Percentiles rank a stretch among this genome's conserved stretches.
Conservation (phyloP, 2,113 vertebrate species). For the Okapia johnstoni region DNA sequence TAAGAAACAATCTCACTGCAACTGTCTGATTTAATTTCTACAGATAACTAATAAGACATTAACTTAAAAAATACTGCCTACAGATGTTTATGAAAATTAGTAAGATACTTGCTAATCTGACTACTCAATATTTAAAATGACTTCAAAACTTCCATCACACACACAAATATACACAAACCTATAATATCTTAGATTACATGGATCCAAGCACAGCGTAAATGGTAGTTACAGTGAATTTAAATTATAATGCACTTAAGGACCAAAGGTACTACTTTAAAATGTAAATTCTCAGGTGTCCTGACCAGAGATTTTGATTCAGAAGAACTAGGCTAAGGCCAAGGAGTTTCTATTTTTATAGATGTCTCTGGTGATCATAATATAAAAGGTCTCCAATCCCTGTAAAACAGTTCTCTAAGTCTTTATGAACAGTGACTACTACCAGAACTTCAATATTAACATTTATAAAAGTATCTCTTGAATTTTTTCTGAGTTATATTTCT, state of each 20-base stretch:
- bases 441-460: not conserved
- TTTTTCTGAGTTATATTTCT: not conserved
- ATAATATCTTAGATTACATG: not conserved
- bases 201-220: not conserved
- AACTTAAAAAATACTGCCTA: not conserved
- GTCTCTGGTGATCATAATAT: not conserved
- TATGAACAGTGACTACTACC: not conserved
- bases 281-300: not conserved
- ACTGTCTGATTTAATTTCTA: not conserved
- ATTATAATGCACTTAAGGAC: not conserved
- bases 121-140: not conserved
- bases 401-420: not conserved
- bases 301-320: not conserved
- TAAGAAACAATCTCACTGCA: not conserved
- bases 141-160: not conserved
- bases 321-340: not conserved
- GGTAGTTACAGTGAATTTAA: not conserved
- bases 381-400: not conserved
- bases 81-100: not conserved
- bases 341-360: not conserved
- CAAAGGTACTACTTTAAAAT: conserved; percentile 5
- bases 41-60: not conserved
- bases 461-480: not conserved
- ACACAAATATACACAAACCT: not conserved
- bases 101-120: not conserved